phyloP scores from a whole-genome alignment of 2,888 invertebrate species.

The Metopia argyrocephala region DNA sequence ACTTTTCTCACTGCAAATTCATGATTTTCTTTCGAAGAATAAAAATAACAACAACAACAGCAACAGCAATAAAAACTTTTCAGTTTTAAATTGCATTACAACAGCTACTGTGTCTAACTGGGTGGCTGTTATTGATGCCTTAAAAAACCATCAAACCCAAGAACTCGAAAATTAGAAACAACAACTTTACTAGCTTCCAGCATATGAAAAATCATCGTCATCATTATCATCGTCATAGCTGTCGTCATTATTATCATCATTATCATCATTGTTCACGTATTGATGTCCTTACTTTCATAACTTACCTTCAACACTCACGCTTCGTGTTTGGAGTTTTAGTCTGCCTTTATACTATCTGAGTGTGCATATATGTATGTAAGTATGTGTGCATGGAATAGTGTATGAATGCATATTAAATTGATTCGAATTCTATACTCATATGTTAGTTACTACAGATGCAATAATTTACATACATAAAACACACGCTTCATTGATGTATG shows the following conservation, averaged over 20 bases:
- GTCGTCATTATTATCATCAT: constrained; percentile 15
- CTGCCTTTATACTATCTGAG: constrained; percentile 44
- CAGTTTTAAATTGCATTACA: constrained; percentile 64
- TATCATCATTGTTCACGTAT: constrained; percentile 30
- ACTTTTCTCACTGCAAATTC: constrained; percentile 63
- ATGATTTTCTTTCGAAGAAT: constrained; percentile 52
- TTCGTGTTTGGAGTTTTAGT: constrained; percentile 60
- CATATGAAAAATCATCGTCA: constrained; percentile 37
- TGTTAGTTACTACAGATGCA: constrained; percentile 62
- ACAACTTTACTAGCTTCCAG: constrained; percentile 41
- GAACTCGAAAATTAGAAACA: constrained; percentile 33
- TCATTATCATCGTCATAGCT: constrained; percentile 40
- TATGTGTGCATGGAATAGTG: constrained; percentile 41
- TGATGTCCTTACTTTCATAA: constrained; percentile 45
- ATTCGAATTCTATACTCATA: constrained; percentile 74
- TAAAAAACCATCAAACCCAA: constrained; percentile 23
- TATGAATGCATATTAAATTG: constrained; percentile 76
- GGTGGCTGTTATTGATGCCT: constrained; percentile 65
- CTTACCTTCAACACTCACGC: constrained; percentile 57
- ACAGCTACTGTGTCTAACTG: constrained; percentile 65
- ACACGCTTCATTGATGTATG: too few relatives aligned
- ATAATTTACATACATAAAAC: constrained; percentile 18
- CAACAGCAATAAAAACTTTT: constrained; percentile 35
- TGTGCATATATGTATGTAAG: constrained; percentile 40
- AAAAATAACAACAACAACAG: background rate